Evolutionary conservation across 2,888 invertebrate genomes (phyloP), one percentile per base, ranked within the genome.

Genomic region (Autographa gamma): DNA sequence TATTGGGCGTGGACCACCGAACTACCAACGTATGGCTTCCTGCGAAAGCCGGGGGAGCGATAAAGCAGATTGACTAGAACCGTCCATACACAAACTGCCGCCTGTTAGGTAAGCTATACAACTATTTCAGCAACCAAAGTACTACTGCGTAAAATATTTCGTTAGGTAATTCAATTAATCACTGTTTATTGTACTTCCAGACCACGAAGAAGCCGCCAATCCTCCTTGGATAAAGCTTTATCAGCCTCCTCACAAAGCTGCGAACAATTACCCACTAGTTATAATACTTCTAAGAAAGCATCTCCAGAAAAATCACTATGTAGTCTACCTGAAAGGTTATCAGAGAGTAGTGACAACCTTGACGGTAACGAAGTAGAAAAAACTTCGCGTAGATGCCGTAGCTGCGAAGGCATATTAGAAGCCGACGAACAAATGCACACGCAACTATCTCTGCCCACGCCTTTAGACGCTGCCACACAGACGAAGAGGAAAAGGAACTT

Each of bases 51-150:
- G 97, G 84, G 96, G 97, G 72, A 97, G 97, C 84, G 97, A 97
- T 87, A 97, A 97, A 91, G 97, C 97, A 92, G 98, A 98, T 96
- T 98, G 98, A 98, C 97, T 98, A 98, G 97, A 97, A 94, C 96
- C 97, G 96, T 96, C 96, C 92, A 94, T 96, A 95, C 96, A 96
- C 96, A 92, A 93, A 85, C 91, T 94, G 91, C 95, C 95, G 84
- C 95, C 95, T 89, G 88, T 94, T 88, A 93, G 95, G 95, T 68
- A 68, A 8, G 65, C n/a, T 48, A 48, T 4, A 34, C 34, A 38
- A 38, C 8, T 38, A 11, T 38, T 38, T 38, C 11, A 38, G 9
- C 11, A 38, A 11, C 38, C 38, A 38, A 38, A 2, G 11, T 38
- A 38, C 38, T 8, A 34, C 34, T 34, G 34, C 34, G 6, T 60